These are phyloP conservation scores for Zoanthus sociatus DNA, from an alignment of 92 coral and sea anemone species.

Conservation along the genomic window DNA sequence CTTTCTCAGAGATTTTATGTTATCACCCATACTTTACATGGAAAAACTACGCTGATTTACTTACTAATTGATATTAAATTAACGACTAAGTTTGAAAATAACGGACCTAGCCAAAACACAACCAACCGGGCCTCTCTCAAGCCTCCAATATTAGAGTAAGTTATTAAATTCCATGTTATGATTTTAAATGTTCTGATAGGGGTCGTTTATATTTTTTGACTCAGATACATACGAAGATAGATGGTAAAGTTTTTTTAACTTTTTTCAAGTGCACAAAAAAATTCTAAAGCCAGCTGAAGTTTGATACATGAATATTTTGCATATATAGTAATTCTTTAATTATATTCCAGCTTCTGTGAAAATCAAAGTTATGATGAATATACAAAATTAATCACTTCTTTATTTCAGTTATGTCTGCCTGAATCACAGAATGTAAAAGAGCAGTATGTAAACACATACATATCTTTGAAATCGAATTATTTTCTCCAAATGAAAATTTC, in stretches of 20 bases:
- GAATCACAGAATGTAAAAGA: too few species aligned
- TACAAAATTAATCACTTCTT: too few species aligned
- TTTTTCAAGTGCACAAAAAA: constrained; percentile 5
- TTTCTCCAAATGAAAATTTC: too few species aligned
- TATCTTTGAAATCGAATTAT: too few species aligned
- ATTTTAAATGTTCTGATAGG: not conserved
- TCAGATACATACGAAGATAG: not conserved
- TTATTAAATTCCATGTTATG: constrained; percentile 18
- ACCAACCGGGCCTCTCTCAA: too few species aligned
- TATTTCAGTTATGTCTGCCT: too few species aligned
- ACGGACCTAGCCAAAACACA: constrained; percentile 52
- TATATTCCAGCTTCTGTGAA: not conserved
- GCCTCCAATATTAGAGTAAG: not conserved
- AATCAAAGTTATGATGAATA: not conserved
- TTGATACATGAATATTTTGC: not conserved
- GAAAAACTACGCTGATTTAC: constrained; percentile 31
- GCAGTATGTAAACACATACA: too few species aligned
- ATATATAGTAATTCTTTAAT: too few species aligned
- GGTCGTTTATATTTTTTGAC: too few species aligned
- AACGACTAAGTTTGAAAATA: constrained; percentile 52
- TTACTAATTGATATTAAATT: constrained; percentile 18
- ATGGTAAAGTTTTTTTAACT: not conserved
- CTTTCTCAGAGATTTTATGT: constrained; percentile 47
- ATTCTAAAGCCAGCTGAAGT: not conserved
- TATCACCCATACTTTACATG: constrained; percentile 24